These are phyloP conservation scores for Apotomis turbidana DNA, from an alignment of 2,888 invertebrate species.

Conservation along the genomic window DNA sequence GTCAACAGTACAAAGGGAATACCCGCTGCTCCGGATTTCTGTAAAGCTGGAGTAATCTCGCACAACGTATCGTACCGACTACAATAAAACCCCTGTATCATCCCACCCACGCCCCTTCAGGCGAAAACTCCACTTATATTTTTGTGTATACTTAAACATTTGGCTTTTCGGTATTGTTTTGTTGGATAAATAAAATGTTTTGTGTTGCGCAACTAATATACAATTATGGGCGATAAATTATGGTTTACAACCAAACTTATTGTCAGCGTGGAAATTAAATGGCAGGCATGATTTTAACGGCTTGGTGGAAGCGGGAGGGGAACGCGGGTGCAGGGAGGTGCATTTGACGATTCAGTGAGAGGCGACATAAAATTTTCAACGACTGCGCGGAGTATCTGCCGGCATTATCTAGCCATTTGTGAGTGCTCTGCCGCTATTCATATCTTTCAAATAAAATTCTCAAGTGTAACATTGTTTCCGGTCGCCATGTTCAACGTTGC, in stretches of 20 bases:
- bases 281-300: constrained; percentile 48
- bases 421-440: constrained; percentile 72
- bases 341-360: constrained; percentile 72
- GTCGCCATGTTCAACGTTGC: constrained; percentile 46
- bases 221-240: not conserved
- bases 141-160: constrained; percentile 38
- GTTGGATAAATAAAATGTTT: constrained; percentile 16
- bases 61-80: constrained; percentile 54
- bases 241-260: not conserved
- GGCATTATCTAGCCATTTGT: constrained; percentile 80
- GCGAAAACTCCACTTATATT: constrained; percentile 40
- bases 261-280: constrained; percentile 7
- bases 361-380: constrained; percentile 81
- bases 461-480: constrained; percentile 62
- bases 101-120: constrained; percentile 36
- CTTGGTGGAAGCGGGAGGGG: constrained; percentile 56
- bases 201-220: not conserved
- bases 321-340: constrained; percentile 54
- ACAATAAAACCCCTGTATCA: constrained; percentile 52
- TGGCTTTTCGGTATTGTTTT: constrained; percentile 16
- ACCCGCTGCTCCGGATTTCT: constrained; percentile 60
- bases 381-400: constrained; percentile 75
- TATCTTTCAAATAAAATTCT: constrained; percentile 77
- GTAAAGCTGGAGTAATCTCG: constrained; percentile 63
- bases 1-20: constrained; percentile 64